Evolutionary conservation across 2,888 invertebrate species (phyloP).

Genomic region (Drosophila kuntzei): DNA sequence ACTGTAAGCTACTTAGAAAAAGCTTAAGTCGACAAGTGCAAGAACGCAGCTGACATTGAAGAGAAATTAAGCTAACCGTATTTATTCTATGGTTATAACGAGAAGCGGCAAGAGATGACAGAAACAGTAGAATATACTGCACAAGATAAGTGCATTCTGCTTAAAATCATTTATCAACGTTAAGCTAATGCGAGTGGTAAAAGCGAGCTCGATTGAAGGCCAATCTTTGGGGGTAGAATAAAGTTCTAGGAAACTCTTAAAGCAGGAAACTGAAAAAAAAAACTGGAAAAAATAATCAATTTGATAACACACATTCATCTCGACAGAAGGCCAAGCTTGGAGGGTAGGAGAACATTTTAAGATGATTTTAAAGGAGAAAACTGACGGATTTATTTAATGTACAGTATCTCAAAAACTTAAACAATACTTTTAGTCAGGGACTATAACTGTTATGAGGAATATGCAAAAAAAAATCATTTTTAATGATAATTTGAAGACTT

Average conservation of each 20-base stretch:
- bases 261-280: background rate
- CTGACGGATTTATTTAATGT: background rate
- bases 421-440: background rate
- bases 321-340: background rate
- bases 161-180: conserved; percentile 42
- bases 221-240: background rate
- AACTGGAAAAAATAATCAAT: no score
- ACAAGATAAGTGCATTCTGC: conserved; percentile 25
- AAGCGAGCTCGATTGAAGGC: conserved; percentile 1
- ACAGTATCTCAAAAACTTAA: background rate
- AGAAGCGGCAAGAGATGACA: background rate
- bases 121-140: background rate
- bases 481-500: no score
- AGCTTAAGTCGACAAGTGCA: conserved; percentile 26
- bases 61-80: conserved; percentile 22
- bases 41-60: conserved; percentile 14
- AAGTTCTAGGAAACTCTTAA: background rate
- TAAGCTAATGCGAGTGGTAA: conserved; percentile 14
- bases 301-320: background rate
- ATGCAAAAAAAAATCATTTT: no score
- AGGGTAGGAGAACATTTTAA: background rate
- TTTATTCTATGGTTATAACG: background rate
- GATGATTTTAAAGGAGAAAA: background rate
- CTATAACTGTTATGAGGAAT: no score
- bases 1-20: conserved; percentile 18